phyloP scores from a whole-genome alignment of 1,140 invertebrate genomes.

The Portunus trituberculatus region DNA sequence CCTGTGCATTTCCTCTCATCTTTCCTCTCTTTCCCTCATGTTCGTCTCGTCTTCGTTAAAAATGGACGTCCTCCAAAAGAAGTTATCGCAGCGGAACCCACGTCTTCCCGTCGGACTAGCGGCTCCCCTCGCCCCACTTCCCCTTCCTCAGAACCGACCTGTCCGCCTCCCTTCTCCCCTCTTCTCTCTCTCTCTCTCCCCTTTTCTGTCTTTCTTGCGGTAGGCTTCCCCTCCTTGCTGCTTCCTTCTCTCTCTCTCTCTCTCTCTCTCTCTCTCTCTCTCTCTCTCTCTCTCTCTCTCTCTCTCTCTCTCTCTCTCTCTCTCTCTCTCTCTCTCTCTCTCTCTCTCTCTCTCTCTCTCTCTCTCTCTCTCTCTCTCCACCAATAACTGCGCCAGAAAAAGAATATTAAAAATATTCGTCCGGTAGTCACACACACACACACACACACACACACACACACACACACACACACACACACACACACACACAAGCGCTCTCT shows the following conservation, averaged over 20 bases:
- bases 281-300: constrained; percentile 42
- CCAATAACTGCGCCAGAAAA: neutral
- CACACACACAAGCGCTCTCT: neutral
- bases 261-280: neutral
- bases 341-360: neutral
- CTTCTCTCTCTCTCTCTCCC: neutral
- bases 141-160: neutral
- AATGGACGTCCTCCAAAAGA: neutral
- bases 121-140: neutral
- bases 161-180: neutral
- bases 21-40: neutral
- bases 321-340: neutral
- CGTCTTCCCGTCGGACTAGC: neutral
- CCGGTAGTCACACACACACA: neutral
- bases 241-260: neutral
- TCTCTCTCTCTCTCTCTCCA: neutral
- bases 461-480: constrained; percentile 33
- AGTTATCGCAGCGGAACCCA: neutral
- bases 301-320: neutral
- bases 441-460: constrained; percentile 43
- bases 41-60: neutral
- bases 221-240: neutral
- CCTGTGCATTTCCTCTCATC: neutral
- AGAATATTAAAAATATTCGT: no score
- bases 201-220: neutral